Conservation (phyloP, 2,888 invertebrate genomes). For the Tortrix viridana region DNA sequence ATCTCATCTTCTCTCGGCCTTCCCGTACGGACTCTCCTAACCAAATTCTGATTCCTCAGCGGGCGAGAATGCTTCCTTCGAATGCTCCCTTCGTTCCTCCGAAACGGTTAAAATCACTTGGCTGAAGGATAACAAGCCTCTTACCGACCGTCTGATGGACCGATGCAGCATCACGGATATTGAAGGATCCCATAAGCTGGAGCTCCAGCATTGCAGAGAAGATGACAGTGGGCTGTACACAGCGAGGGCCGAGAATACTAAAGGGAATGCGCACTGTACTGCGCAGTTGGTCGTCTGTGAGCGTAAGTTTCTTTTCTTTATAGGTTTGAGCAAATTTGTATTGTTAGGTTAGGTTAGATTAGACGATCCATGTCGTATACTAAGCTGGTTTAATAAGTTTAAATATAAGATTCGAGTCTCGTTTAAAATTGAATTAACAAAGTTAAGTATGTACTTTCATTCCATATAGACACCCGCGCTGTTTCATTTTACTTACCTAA, state of each 20-base stretch:
- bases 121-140: constrained; percentile 94
- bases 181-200: constrained; percentile 86
- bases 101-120: constrained; percentile 89
- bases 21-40: constrained; percentile 68
- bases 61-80: constrained; percentile 92
- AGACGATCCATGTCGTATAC: too few species aligned
- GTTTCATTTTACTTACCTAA: too few species aligned
- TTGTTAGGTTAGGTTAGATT: background rate
- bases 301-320: constrained; percentile 83
- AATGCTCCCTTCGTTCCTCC: constrained; percentile 88
- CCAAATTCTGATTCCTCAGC: constrained; percentile 84
- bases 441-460: too few species aligned
- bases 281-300: constrained; percentile 94
- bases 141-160: constrained; percentile 90
- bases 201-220: constrained; percentile 89
- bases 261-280: constrained; percentile 92
- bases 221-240: constrained; percentile 96
- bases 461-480: too few species aligned
- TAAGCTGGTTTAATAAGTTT: too few species aligned
- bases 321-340: constrained; percentile 39
- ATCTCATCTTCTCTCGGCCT: constrained; percentile 38
- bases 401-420: too few species aligned
- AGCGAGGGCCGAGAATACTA: constrained; percentile 92
- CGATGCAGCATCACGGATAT: constrained; percentile 86
- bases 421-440: too few species aligned